Conservation (phyloP, 2,797 vertebrate genomes). For the Bradypus variegatus region DNA sequence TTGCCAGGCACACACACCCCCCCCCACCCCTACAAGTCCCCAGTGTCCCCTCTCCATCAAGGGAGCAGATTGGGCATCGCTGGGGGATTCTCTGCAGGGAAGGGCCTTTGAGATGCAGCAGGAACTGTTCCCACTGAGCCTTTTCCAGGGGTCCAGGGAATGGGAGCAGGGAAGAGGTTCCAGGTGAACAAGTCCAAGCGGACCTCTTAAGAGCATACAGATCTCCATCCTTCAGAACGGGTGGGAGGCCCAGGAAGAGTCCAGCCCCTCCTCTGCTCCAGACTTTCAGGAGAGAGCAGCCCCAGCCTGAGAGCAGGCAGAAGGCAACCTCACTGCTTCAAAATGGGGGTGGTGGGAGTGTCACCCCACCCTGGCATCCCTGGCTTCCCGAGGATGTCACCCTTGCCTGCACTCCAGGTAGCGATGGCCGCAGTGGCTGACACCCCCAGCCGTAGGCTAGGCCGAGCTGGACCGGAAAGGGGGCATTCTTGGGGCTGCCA, state of each 20-base stretch:
- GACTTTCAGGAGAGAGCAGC: background rate
- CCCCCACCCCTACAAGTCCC: background rate
- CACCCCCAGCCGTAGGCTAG: background rate
- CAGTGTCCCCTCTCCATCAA: background rate
- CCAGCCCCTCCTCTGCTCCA: too few relatives aligned
- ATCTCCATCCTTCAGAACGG: background rate
- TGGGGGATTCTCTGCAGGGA: background rate
- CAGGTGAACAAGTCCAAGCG: background rate
- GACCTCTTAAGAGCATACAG: background rate
- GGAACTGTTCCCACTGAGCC: background rate
- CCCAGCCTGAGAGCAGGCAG: background rate
- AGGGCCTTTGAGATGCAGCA: background rate
- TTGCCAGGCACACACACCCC: background rate
- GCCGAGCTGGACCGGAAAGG: background rate
- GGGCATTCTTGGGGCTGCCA: constrained; percentile 65
- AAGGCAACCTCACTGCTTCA: background rate
- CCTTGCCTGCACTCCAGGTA: constrained; percentile 34
- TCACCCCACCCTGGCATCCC: constrained; percentile 11
- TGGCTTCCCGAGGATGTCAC: background rate
- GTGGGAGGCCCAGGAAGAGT: background rate
- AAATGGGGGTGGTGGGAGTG: background rate
- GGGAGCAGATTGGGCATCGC: background rate
- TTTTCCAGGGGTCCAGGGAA: background rate
- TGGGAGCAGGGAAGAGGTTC: background rate
- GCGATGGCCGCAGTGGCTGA: background rate